Percentiles rank a stretch among this genome's conserved stretches.
Evolutionary conservation across 2,888 invertebrate species (phyloP).

Genomic region (Unio pictorum): DNA sequence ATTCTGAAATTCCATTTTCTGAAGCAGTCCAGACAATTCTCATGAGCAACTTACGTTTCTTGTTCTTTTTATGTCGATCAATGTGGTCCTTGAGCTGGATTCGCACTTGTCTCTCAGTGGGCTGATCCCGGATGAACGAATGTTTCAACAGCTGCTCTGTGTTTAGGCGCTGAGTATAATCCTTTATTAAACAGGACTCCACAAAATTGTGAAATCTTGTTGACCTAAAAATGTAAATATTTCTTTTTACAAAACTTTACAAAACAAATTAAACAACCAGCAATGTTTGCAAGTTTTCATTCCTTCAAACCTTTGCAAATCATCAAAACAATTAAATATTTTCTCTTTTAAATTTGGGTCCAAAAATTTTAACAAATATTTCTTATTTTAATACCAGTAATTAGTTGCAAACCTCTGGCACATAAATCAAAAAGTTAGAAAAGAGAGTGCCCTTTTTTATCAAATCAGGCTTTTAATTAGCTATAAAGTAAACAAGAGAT

Average conservation of each 20-base stretch:
- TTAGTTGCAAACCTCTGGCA: too few species aligned
- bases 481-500: too few species aligned
- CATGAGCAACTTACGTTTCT: slow-evolving; percentile 42
- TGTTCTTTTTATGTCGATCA: slow-evolving; percentile 79
- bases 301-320: background rate
- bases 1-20: background rate
- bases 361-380: too few species aligned
- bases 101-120: slow-evolving; percentile 97
- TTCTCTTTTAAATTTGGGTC: too few species aligned
- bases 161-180: slow-evolving; percentile 98
- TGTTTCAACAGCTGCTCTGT: slow-evolving; percentile 98
- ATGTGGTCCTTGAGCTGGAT: slow-evolving; percentile 99
- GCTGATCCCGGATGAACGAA: slow-evolving; percentile 98
- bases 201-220: slow-evolving; percentile 94
- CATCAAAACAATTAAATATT: background rate
- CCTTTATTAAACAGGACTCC: slow-evolving; percentile 98
- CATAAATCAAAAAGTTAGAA: too few species aligned
- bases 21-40: background rate
- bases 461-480: too few species aligned
- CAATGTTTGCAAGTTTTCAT: background rate
- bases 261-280: background rate
- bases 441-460: too few species aligned
- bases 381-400: too few species aligned
- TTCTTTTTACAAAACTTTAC: too few species aligned
- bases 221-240: slow-evolving; percentile 55